Evolutionary conservation across 1,140 invertebrate genomes (phyloP), one percentile per base, ranked within the genome.

Genomic region (Anastrepha ludens): DNA sequence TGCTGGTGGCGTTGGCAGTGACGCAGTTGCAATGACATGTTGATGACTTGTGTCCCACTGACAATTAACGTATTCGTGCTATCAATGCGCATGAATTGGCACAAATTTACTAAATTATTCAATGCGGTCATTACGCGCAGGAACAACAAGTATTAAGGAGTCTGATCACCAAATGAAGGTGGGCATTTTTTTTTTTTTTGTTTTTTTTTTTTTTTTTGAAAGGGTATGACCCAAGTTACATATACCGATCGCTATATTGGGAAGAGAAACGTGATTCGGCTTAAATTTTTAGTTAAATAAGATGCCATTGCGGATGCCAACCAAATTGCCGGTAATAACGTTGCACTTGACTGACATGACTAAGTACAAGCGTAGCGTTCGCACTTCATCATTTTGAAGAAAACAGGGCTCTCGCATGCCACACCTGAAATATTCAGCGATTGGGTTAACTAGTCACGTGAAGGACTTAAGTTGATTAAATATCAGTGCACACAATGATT

Each of bases 21-120:
- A 29, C 15, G n/a, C 47, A 81, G 47, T 81, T 81, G 7, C 74
- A 47, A 8, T 81, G 74, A 55, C 74, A 81, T 41, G 74, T 55
- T 81, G 74, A 81, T 81, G 74, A 81, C 74, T 81, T 81, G 74
- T 81, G 74, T 81, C 74, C 44, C 74, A 13, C 74, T 81, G 47
- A 81, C 74, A 81, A 81, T 81, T 81, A 81, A 81, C 74, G 47
- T 47, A 55, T 81, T 81, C 74, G 74, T 86, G 85, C 91, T 92
- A 92, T 92, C 91, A 92, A 92, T 92, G 91, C 92, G 90, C 92
- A 91, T 92, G 91, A 92, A 92, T 92, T 92, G 91, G 91, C 91
- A 92, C 91, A 92, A 92, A 92, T 90, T 91, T 90, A 91, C 91
- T 91, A 92, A 91, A 91, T 92, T 92, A 91, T 91, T 91, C 91